A percentile compares a stretch with the other conserved stretches of the same genome.
phyloP scores from a whole-genome alignment of 1,140 invertebrate species.

The Zaprionus inermis region DNA sequence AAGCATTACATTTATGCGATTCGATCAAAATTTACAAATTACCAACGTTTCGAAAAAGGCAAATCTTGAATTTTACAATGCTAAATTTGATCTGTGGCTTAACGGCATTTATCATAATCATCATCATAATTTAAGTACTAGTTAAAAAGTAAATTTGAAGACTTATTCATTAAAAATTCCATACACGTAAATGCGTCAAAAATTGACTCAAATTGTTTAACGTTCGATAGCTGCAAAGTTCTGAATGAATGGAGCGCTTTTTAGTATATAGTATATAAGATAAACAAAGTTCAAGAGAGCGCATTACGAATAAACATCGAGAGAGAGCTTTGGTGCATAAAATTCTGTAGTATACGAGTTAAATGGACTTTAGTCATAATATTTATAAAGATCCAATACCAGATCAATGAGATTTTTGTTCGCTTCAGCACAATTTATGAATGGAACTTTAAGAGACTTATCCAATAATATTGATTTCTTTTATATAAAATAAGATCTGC shows the following conservation, averaged over 20 bases:
- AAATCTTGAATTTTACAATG: constrained; percentile 68
- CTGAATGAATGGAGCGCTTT: constrained; percentile 38
- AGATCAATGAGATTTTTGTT: constrained; percentile 45
- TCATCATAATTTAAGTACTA: constrained; percentile 58
- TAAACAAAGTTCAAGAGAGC: constrained; percentile 39
- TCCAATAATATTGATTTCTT: constrained; percentile 42
- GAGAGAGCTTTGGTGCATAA: constrained; percentile 16
- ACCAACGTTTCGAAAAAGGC: constrained; percentile 70
- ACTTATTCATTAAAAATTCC: constrained; percentile 71
- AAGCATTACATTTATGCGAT: constrained; percentile 69
- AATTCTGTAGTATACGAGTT: constrained; percentile 22
- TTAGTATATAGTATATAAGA: constrained; percentile 13
- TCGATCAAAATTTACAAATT: constrained; percentile 72
- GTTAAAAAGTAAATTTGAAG: constrained; percentile 43
- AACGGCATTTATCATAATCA: constrained; percentile 17
- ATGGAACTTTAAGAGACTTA: constrained; percentile 71
- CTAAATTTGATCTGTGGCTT: constrained; percentile 67
- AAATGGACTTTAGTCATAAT: constrained; percentile 48
- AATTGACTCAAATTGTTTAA: constrained; percentile 74
- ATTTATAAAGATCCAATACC: constrained; percentile 54
- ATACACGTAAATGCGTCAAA: constrained; percentile 82
- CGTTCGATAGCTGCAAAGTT: constrained; percentile 51
- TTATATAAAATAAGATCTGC: constrained; percentile 48
- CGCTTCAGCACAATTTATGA: constrained; percentile 64
- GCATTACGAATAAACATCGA: constrained; percentile 27